Percentiles rank a stretch among this genome's conserved stretches.
Evolutionary conservation across 2,888 invertebrate species (phyloP).

Genomic region (Agonopterix arenella): DNA sequence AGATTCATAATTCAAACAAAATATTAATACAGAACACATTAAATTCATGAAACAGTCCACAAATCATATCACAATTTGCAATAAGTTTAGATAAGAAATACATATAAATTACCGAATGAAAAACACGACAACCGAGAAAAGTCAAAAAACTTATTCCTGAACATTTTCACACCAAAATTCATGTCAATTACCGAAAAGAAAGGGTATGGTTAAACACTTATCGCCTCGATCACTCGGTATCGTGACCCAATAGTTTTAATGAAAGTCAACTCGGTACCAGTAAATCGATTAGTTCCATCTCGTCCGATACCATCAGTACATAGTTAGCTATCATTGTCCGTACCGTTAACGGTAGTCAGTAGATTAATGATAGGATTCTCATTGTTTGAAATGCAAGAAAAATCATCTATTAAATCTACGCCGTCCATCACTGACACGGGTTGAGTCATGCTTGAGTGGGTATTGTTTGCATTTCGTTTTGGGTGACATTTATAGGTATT

Average conservation of each 20-base stretch:
- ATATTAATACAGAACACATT: no score
- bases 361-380: constrained; percentile 62
- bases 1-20: no score
- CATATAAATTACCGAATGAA: neutral
- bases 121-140: neutral
- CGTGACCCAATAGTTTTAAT: constrained; percentile 62
- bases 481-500: constrained; percentile 9
- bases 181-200: constrained; percentile 13
- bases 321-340: constrained; percentile 61
- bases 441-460: constrained; percentile 14
- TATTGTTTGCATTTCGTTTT: constrained; percentile 23
- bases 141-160: neutral
- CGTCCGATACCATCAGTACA: constrained; percentile 51
- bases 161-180: neutral
- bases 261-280: constrained; percentile 47
- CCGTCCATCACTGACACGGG: constrained; percentile 27
- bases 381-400: constrained; percentile 63
- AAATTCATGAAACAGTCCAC: no score
- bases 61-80: no score
- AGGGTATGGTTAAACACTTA: constrained; percentile 39
- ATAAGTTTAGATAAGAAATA: no score
- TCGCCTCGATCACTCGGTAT: constrained; percentile 27
- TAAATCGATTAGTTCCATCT: constrained; percentile 65
- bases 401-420: constrained; percentile 52
- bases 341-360: constrained; percentile 55